Base-by-base conservation (phyloP, 2,797 vertebrate genomes). In the Oreochromis mossambicus region DNA sequence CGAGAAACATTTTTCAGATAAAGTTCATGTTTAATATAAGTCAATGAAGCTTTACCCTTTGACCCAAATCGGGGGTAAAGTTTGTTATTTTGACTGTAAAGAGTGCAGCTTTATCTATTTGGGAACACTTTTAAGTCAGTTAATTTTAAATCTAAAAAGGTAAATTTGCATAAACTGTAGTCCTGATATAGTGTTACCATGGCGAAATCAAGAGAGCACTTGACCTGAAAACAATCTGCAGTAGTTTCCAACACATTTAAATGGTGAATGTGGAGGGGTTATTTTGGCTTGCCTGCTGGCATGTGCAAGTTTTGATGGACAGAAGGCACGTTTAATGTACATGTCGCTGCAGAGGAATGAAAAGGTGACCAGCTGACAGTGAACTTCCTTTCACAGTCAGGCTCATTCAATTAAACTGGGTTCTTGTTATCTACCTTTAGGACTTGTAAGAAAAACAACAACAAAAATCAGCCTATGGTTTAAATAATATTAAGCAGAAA, bases 301-400 rank as follows among this genome's bases (percentile, higher is more conserved):
- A 75, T 75, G 34, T 84, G 77, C 83, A 77, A 83, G 51, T 70
- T 77, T 41, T 12, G 77, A 58, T 5, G 14, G 83, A 86, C 83
- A 86, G 85, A 92, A 94, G 93, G 93, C 92, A 92, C 92, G 10
- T 75, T n/a, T 32, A 32, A 26, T 13, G 43, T 32, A 75, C 43
- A 32, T 50, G 43, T 48, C 5, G 24, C 24, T 19, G 68, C 41
- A 3, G 68, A 32, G 41, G 43, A 73, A 48, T 8, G 6, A 48
- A 73, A 48, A 70, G 14, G 24, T 50, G 24, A 29, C 24, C 9
- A 48, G 24, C 68, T 7, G 68, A 48, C 68, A 19, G 63, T 12
- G 68, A 75, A 46, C 9, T 46, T 46, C 38, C 5, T 0, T 70
- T 70, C 36, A 41, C 7, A 0, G 2, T 26, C 38, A 70, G 38